Base-by-base conservation (phyloP, 1,140 invertebrate genomes). In the Drosophila virilis region DNA sequence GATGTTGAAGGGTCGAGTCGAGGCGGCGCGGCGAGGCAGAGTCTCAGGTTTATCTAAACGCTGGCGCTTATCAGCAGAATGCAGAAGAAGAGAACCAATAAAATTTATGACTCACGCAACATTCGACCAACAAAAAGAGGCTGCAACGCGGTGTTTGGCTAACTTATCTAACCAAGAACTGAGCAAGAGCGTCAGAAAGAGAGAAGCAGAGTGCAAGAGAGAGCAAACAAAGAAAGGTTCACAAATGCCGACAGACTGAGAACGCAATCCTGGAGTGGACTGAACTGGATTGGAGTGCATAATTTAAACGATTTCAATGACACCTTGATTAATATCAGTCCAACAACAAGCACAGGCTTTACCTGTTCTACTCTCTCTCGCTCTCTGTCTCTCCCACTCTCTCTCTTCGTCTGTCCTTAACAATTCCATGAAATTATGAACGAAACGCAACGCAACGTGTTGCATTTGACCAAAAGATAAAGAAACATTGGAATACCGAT, bases 231-330 rank as follows among this genome's bases (percentile, higher is more conserved):
- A 70, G 46, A 74, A 74, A 81, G 70, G 74, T 82, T 83, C 80
- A 77, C 72, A 84, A 72, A 83, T 46, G 73, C 83, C 83, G 83
- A 88, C 83, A 86, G 50, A 75, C 45, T 32, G 28, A 40, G 74
- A 73, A 67, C 38, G 48, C 86, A 86, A 59, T 88, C 79, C 72
- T 82, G 69, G 50, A 72, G 37, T 66, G 54, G 54, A 62, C 67
- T 55, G 60, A 50, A 73, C 65, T 68, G 65, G 66, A 60, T 60
- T 68, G 57, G 65, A 74, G 71, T 74, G 80, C 83, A 91, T 91
- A 89, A 91, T 86, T 91, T 91, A 91, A 91, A 91, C 84, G 78
- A 91, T 91, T 91, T 91, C 89, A 91, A 89, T 91, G 89, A 91
- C 89, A 91, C 89, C 81, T 91, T 91, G 89, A 91, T 91, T 91